Evolutionary conservation across 2,888 invertebrate species (phyloP), one percentile per base, ranked within the genome.

Genomic region (Epinotia ramella): DNA sequence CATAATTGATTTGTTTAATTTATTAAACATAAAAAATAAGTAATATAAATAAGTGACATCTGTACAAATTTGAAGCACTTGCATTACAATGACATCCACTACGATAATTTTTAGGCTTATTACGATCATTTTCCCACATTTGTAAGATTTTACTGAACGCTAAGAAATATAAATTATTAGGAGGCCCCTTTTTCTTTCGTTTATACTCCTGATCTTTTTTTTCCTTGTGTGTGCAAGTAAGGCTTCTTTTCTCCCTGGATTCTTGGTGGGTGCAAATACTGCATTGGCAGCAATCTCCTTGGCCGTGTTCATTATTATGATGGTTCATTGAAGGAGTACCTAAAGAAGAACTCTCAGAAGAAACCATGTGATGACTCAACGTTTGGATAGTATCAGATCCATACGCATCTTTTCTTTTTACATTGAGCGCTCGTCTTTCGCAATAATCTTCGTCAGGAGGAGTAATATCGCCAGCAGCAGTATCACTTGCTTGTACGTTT

Each of bases 391-490:
- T 65, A 28, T 1, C 70, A 18, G 77, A 74, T 64, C 73, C 68
- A 73, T 83, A 79, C 65, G 83, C 84, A 81, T 89, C 83, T 81
- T 89, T 82, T 76, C 85, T 86, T 65, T 80, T 84, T 69, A 90
- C 77, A 69, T 91, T 86, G 20, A 93, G 84, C 18, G 90, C 88
- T 40, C 91, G 85, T 64, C 87, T 87, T 84, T 93, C 93, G 80
- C 94, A 94, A 81, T 94, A 94, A 78, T 94, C 94, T 80, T 88
- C 91, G 67, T 93, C 90, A 60, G 86, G 86, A 67, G 77, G 72
- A 73, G 75, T 75, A 9, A 20, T 33, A 12, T 72, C 59, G 2
- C 71, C 71, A 33, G 59, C 67, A 9, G 62, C 65, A 33, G 57
- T 70, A 18, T 69, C 65, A 11, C 24, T 62, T 13, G 67, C 46